Percentiles rank a stretch among this genome's conserved stretches.
Conservation (phyloP, 2,797 vertebrate genomes). For the Oreonectes daqikongensis region DNA sequence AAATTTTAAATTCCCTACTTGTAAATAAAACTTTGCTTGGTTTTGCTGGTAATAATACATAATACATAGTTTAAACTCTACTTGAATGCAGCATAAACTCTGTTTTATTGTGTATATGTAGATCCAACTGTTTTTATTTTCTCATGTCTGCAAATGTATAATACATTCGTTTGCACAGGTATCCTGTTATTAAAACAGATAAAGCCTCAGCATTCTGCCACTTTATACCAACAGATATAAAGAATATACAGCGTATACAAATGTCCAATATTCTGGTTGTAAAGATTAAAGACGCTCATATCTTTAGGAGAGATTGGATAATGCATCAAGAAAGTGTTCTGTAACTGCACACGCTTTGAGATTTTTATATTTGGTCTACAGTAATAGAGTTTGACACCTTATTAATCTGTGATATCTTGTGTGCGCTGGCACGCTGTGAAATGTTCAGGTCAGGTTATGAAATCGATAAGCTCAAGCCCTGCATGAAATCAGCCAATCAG, state of each 20-base stretch:
- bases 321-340: neutral
- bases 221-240: neutral
- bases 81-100: neutral
- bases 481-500: conserved; percentile 19
- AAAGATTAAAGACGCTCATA: neutral
- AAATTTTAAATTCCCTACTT: too few relatives aligned
- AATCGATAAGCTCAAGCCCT: conserved; percentile 14
- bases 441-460: conserved; percentile 24
- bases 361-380: neutral
- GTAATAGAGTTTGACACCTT: conserved; percentile 4
- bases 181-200: neutral
- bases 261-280: neutral
- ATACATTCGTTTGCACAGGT: neutral
- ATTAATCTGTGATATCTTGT: conserved; percentile 3
- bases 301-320: neutral
- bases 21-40: too few relatives aligned
- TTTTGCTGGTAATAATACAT: too few relatives aligned
- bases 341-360: neutral
- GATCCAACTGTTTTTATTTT: neutral
- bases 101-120: neutral
- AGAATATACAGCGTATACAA: neutral
- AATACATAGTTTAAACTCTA: neutral
- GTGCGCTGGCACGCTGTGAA: neutral
- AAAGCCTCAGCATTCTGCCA: neutral
- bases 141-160: neutral